A percentile compares a stretch with the other conserved stretches of the same genome.
phyloP scores from a whole-genome alignment of 1,140 invertebrate genomes.

The Neodiprion virginianus region DNA sequence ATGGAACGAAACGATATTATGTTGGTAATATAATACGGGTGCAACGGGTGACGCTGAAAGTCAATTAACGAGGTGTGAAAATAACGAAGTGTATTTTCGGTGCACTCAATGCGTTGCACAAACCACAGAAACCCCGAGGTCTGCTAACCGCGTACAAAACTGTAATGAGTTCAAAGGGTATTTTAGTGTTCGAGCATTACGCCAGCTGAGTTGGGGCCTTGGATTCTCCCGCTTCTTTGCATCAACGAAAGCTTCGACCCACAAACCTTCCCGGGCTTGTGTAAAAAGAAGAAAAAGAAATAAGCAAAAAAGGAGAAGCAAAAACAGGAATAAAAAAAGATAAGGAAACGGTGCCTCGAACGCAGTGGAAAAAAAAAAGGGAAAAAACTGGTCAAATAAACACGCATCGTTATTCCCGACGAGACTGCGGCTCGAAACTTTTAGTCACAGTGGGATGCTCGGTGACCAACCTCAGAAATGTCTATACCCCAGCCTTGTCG shows the following conservation, averaged over 20 bases:
- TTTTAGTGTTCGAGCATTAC: conserved; percentile 8
- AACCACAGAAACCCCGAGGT: neutral
- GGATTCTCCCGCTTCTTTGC: neutral
- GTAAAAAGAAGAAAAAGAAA: neutral
- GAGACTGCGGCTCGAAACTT: no score
- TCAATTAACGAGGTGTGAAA: conserved; percentile 32
- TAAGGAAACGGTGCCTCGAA: neutral
- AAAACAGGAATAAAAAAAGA: neutral
- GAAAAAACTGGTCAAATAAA: no score
- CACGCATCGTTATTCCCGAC: no score
- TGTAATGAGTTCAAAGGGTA: conserved; percentile 14
- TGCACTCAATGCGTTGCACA: conserved; percentile 3
- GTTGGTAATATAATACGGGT: no score
- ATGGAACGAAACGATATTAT: no score
- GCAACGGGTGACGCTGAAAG: conserved; percentile 5
- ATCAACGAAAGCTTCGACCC: neutral
- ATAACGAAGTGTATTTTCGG: conserved; percentile 21
- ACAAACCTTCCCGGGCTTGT: neutral
- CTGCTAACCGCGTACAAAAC: neutral
- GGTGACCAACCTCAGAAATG: no score
- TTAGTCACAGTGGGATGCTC: no score
- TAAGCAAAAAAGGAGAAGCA: neutral
- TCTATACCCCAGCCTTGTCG: no score
- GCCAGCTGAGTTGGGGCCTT: neutral
- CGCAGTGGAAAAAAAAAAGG: no score